phyloP scores from a whole-genome alignment of 1,140 invertebrate species.

The Drosophila setifemur region DNA sequence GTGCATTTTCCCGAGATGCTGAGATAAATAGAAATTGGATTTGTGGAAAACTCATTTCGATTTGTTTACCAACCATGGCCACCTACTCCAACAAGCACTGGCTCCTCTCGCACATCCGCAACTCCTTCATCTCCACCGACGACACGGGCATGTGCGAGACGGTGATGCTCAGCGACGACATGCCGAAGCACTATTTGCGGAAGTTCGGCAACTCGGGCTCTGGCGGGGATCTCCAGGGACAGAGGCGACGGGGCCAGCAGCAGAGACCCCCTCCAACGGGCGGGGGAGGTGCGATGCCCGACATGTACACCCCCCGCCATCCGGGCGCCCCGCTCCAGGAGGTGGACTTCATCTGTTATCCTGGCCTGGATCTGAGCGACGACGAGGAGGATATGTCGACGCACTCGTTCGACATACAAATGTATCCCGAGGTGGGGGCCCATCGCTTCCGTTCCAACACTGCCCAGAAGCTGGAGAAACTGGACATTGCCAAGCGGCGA shows the following conservation, averaged over 20 bases:
- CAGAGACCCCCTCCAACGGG: slow-evolving; percentile 20
- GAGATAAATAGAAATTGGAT: slow-evolving; percentile 59
- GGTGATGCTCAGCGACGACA: slow-evolving; percentile 90
- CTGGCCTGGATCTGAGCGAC: slow-evolving; percentile 89
- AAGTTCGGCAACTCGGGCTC: slow-evolving; percentile 60
- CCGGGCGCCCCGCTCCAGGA: slow-evolving; percentile 61
- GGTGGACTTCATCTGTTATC: slow-evolving; percentile 87
- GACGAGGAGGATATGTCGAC: slow-evolving; percentile 87
- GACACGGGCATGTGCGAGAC: slow-evolving; percentile 90
- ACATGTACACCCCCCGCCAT: slow-evolving; percentile 11
- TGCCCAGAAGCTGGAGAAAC: slow-evolving; percentile 93
- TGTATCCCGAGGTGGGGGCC: slow-evolving; percentile 89
- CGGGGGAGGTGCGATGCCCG: slow-evolving; percentile 14
- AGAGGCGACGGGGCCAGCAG: slow-evolving; percentile 72
- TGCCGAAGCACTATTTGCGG: slow-evolving; percentile 86
- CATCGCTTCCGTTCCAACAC: slow-evolving; percentile 92
- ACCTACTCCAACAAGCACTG: slow-evolving; percentile 96
- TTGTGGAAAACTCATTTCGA: slow-evolving; percentile 11
- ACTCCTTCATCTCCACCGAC: slow-evolving; percentile 97
- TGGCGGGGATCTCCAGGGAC: slow-evolving; percentile 8
- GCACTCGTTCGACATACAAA: slow-evolving; percentile 88
- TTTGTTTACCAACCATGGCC: slow-evolving; percentile 87
- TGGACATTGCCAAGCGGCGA: slow-evolving; percentile 92
- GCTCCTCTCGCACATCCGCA: slow-evolving; percentile 94
- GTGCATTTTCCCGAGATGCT: slow-evolving; percentile 30